Percentiles rank a stretch among this genome's conserved stretches.
These are phyloP conservation scores for Sussaba pulchella DNA, from an alignment of 2,888 invertebrate species.

Conservation along the genomic window DNA sequence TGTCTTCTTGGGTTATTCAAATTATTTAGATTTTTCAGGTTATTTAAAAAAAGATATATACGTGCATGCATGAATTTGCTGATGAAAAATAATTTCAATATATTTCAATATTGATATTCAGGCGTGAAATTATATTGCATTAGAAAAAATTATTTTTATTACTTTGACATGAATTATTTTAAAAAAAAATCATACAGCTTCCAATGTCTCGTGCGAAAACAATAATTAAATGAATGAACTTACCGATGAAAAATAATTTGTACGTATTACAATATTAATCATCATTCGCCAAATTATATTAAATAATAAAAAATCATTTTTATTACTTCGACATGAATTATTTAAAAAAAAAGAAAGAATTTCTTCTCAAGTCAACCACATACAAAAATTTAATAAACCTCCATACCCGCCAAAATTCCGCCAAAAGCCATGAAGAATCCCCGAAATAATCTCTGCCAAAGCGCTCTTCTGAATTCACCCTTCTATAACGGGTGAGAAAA, in stretches of 20 bases:
- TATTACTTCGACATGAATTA: neutral
- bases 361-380: too few species aligned
- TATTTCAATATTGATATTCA: neutral
- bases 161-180: neutral
- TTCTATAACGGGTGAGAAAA: too few species aligned
- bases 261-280: neutral
- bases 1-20: too few species aligned
- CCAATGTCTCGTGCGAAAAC: too few species aligned
- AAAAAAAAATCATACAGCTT: neutral
- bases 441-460: too few species aligned
- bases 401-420: too few species aligned
- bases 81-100: neutral
- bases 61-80: neutral
- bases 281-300: neutral
- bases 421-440: too few species aligned
- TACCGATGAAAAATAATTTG: neutral
- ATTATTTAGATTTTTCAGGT: too few species aligned
- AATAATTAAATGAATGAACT: too few species aligned
- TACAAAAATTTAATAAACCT: too few species aligned
- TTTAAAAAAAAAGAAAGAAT: neutral
- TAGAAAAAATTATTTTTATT: neutral
- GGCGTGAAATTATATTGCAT: neutral
- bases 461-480: too few species aligned
- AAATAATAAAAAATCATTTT: neutral
- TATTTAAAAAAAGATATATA: too few species aligned